Evolutionary conservation across 2,113 vertebrate genomes (phyloP), one percentile per base, ranked within the genome.

Genomic region (Ciconia stormi): DNA sequence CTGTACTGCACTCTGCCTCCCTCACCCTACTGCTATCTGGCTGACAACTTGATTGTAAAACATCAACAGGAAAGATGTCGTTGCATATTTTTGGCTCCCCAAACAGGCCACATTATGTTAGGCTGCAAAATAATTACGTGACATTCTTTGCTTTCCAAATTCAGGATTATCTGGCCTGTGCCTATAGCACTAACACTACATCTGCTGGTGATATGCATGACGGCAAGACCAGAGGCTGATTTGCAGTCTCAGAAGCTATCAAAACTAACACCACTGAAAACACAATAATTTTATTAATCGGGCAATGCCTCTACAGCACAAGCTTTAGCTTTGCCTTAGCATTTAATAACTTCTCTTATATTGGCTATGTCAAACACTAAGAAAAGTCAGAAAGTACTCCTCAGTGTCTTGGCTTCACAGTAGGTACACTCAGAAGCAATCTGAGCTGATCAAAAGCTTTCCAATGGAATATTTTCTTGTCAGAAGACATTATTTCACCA

Each of bases 101-200:
- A 83, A 94, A 80, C 53, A 95, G 73, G 11, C n/a, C 55, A 20
- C 76, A 81, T 94, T 90, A 81, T 87, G 63, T 95, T 86, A 74
- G 74, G 53, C 46, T 89, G 82, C 55, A 90, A 96, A 97, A 96
- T 96, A 97, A 95, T 93, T 95, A 69, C 88, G 78, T 73, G 71
- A 90, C 85, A 89, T 80, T 78, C 71, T 92, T 94, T 72, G 62
- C 87, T 83, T 93, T 97, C 92, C 96, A 96, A 95, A 95, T 81
- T 83, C 85, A 81, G 85, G 71, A 94, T 94, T 88, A 90, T 96
- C 82, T 93, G 96, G 88, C 88, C 88, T 73, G 46, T 94, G 90
- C 76, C 85, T 92, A 81, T 83, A 90, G 93, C 93, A 92, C 79
- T 97, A 90, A 93, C 44, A 1, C 71, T 96, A 62, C 95, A 93